phyloP scores from a whole-genome alignment of 92 coral and sea anemone species.

The Epizoanthus illoricatus region DNA sequence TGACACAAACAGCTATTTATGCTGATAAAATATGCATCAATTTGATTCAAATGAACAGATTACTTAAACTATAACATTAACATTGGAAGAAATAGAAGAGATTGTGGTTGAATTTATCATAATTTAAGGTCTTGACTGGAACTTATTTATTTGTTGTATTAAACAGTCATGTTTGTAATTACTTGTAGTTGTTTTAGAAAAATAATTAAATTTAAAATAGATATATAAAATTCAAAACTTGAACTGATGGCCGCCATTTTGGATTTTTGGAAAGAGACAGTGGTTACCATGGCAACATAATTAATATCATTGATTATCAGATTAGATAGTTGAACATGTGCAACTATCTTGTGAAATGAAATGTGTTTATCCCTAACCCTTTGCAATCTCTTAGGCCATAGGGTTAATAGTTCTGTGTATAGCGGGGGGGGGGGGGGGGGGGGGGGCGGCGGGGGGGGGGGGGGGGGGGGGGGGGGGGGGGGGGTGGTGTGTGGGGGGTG shows the following conservation, averaged over 20 bases:
- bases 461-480: too few relatives aligned
- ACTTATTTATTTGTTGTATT: background rate
- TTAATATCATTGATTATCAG: background rate
- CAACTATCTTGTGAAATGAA: slow-evolving; percentile 2
- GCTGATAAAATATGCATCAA: slow-evolving; percentile 2
- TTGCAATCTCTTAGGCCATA: slow-evolving; percentile 1
- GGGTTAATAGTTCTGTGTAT: background rate
- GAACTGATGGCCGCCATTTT: background rate
- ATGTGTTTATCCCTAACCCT: background rate
- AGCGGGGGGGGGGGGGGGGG: too few relatives aligned
- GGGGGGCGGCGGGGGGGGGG: too few relatives aligned
- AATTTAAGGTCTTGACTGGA: slow-evolving; percentile 1
- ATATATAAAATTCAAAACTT: background rate
- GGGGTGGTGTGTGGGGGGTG: too few relatives aligned
- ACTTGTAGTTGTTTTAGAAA: background rate
- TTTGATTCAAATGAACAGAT: background rate
- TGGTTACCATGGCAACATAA: too few relatives aligned
- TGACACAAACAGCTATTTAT: background rate
- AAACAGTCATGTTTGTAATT: background rate
- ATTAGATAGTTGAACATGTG: slow-evolving; percentile 1
- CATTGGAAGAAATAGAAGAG: background rate
- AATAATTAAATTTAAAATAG: too few relatives aligned
- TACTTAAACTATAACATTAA: slow-evolving; percentile 1
- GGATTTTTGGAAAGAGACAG: background rate
- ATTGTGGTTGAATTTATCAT: background rate